Evolutionary conservation across 2,113 vertebrate genomes (phyloP).

Genomic region (Electrona antarctica): DNA sequence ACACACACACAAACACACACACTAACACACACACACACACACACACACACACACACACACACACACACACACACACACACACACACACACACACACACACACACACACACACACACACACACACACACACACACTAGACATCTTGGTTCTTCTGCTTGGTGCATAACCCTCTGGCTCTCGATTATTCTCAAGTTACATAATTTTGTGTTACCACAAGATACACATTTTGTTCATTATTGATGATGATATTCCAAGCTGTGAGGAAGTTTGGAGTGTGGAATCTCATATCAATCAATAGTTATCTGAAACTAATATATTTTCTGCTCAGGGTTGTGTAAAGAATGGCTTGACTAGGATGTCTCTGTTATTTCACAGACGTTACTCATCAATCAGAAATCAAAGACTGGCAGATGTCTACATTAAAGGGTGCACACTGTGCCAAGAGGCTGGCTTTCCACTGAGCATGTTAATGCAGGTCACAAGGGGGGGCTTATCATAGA

Average conservation of each 20-base stretch:
- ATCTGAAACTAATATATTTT: not conserved
- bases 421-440: slow-evolving; percentile 65
- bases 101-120: not conserved
- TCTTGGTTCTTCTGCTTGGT: too few species aligned
- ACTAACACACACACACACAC: slow-evolving; percentile 1
- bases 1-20: slow-evolving; percentile 4
- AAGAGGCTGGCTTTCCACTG: slow-evolving; percentile 64
- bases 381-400: slow-evolving; percentile 75
- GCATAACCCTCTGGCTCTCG: too few species aligned
- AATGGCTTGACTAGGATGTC: slow-evolving; percentile 47
- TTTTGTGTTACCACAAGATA: slow-evolving; percentile 5
- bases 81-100: slow-evolving; percentile 4
- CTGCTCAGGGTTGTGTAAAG: slow-evolving; percentile 45
- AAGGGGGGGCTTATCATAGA: slow-evolving; percentile 52
- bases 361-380: slow-evolving; percentile 62
- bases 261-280: too few species aligned
- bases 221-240: slow-evolving; percentile 1
- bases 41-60: slow-evolving; percentile 8
- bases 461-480: slow-evolving; percentile 65
- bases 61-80: slow-evolving; percentile 5
- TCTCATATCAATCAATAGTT: too few species aligned
- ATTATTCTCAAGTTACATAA: too few species aligned
- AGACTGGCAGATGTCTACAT: slow-evolving; percentile 63
- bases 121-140: too few species aligned
- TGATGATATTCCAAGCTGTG: not conserved